Percentiles rank a stretch among this genome's conserved stretches.
phyloP scores from a whole-genome alignment of 2,113 vertebrate species.

The Chloropsis hardwickii region DNA sequence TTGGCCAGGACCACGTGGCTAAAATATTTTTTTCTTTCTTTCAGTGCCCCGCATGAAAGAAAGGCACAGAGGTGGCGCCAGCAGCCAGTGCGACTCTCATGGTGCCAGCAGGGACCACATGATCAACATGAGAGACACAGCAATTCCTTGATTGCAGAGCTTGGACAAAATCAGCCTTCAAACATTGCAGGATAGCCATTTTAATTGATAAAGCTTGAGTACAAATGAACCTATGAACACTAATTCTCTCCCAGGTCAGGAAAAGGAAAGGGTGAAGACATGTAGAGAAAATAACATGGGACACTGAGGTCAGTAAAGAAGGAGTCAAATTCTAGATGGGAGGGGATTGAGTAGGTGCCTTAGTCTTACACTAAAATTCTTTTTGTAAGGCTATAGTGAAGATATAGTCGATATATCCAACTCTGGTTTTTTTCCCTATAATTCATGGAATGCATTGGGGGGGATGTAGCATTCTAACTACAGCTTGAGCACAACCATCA shows the following conservation, averaged over 20 bases:
- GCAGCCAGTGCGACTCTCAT: neutral
- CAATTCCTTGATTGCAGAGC: rapidly evolving
- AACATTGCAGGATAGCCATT: neutral
- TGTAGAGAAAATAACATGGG: neutral
- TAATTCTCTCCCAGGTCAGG: neutral
- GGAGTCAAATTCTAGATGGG: neutral
- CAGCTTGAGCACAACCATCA: too few species aligned
- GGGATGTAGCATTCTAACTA: too few species aligned
- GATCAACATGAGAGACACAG: neutral
- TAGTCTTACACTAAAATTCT: too few species aligned
- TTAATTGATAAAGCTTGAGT: neutral
- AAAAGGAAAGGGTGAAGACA: neutral
- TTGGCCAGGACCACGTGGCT: rapidly evolving
- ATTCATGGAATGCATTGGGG: too few species aligned
- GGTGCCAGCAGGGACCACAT: too few species aligned
- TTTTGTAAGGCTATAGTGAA: too few species aligned
- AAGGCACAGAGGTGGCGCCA: neutral
- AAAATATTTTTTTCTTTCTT: neutral
- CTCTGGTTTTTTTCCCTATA: too few species aligned
- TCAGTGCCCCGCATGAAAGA: neutral
- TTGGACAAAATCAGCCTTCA: neutral
- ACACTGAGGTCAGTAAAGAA: neutral
- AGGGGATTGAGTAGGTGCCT: too few species aligned
- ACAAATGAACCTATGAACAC: neutral
- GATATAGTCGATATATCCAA: too few species aligned